Evolutionary conservation across 2,888 invertebrate genomes (phyloP).

Genomic region (Dorcus parallelipipedus): DNA sequence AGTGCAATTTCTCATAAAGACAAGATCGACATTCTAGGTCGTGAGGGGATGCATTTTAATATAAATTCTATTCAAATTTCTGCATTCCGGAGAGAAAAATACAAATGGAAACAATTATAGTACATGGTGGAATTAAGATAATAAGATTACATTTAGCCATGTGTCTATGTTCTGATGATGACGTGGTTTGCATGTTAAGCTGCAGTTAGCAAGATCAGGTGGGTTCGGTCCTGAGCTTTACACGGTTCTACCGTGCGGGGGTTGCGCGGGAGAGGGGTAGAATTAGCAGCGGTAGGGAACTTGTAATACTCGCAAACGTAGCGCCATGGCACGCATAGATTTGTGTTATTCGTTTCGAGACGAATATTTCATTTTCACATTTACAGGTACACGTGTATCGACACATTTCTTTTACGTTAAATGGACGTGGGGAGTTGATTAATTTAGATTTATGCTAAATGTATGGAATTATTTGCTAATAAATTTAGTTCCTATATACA

Average conservation of each 20-base stretch:
- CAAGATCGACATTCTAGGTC: neutral
- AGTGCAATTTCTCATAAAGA: neutral
- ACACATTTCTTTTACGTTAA: conserved; percentile 10
- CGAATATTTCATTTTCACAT: conserved; percentile 10
- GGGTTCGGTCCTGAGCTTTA: conserved; percentile 40
- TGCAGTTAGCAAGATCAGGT: conserved; percentile 42
- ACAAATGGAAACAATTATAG: conserved; percentile 17
- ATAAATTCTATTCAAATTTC: neutral
- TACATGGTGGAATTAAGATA: conserved; percentile 43
- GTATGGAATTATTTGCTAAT: too few relatives aligned
- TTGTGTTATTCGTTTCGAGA: conserved; percentile 12
- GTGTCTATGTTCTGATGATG: conserved; percentile 38
- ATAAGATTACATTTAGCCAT: conserved; percentile 39
- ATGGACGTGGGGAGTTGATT: too few relatives aligned
- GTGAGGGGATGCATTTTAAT: neutral
- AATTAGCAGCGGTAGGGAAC: conserved; percentile 25
- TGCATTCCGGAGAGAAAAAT: conserved; percentile 5
- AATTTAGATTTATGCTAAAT: too few relatives aligned
- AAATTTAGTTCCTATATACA: too few relatives aligned
- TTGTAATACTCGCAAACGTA: conserved; percentile 29
- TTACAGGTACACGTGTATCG: conserved; percentile 20
- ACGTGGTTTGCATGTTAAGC: conserved; percentile 42
- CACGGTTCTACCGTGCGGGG: conserved; percentile 24
- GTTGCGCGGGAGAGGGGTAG: conserved; percentile 17
- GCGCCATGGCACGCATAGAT: conserved; percentile 26